Evolutionary conservation across 2,797 vertebrate species (phyloP), one percentile per base, ranked within the genome.

Genomic region (Bovichtus variegatus): DNA sequence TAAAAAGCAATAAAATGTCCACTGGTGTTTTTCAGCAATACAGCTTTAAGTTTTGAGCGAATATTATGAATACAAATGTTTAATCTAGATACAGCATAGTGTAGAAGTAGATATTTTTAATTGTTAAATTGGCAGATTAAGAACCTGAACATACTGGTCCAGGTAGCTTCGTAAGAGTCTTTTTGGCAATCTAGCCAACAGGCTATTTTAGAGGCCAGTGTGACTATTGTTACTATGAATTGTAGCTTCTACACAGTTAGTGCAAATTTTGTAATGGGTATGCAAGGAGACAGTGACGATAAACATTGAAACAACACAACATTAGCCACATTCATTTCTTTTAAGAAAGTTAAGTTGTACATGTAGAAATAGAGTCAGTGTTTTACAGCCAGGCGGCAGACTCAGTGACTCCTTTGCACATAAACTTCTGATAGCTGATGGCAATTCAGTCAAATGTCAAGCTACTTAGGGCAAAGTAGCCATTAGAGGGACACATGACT

Each of bases 401-500:
- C 31, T 61, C 55, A 41, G n/a, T 0, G 23, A 40, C 43, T 66
- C 36, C 50, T 55, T 10, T n/a, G 23, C 72, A 76, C 63, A 55
- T 40, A 41, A 46, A 46, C 23, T 19, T 18, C 55, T 60, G 21
- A 51, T 43, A 25, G 47, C 54, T 27, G 21, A 51, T 60, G 47
- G 63, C 41, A 49, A 23, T 38, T 68, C 67, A 65, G 58, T 59
- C 55, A 40, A 80, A 67, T 34, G 74, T 61, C 27, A 51, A 71
- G n/a, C 60, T 41, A 29, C 51, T 62, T 40, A 60, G 12, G 12
- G 2, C 16, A 15, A 49, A 29, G 49, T 11, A 38, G 36, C 59
- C 9, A 13, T 57, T 38, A 38, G 21, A 49, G 18, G 25, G 50
- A 4, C 71, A 36, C 71, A 36, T 25, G 51, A 71, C 66, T 51